Conservation (phyloP, 2,888 invertebrate genomes). For the Eulithis prunata region DNA sequence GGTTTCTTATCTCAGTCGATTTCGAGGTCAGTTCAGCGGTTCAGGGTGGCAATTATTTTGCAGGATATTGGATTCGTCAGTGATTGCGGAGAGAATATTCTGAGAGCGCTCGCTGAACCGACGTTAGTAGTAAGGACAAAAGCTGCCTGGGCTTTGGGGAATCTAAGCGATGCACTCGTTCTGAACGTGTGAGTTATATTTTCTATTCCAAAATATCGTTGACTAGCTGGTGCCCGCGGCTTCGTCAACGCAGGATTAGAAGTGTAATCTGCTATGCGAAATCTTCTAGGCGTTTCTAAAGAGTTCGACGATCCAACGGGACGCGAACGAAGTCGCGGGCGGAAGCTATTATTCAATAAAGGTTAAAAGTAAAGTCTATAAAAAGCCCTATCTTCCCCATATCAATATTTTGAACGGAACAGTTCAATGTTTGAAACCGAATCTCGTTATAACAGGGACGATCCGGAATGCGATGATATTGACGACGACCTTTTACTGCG, state of each 20-base stretch:
- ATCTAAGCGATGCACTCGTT: slow-evolving; percentile 92
- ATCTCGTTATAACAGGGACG: slow-evolving; percentile 65
- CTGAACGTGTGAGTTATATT: slow-evolving; percentile 85
- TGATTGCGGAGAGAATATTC: slow-evolving; percentile 90
- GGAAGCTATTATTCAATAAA: no score
- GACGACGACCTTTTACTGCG: slow-evolving; percentile 88
- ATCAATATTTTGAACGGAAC: background rate
- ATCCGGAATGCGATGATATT: slow-evolving; percentile 85
- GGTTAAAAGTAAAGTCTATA: no score
- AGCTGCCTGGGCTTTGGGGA: slow-evolving; percentile 94
- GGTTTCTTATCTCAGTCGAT: no score
- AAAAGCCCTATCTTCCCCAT: background rate
- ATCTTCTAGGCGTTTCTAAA: no score
- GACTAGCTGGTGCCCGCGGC: no score
- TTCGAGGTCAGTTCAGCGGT: no score
- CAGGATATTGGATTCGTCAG: slow-evolving; percentile 88
- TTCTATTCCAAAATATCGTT: background rate
- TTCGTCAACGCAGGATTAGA: no score
- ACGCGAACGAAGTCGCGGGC: no score
- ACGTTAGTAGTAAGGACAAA: slow-evolving; percentile 89
- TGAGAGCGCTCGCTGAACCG: slow-evolving; percentile 86
- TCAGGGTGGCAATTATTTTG: slow-evolving; percentile 24
- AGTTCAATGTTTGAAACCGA: slow-evolving; percentile 4
- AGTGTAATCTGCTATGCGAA: no score
- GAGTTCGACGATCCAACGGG: no score